Conservation (phyloP, 2,888 invertebrate genomes). For the Abrostola triplasia region DNA sequence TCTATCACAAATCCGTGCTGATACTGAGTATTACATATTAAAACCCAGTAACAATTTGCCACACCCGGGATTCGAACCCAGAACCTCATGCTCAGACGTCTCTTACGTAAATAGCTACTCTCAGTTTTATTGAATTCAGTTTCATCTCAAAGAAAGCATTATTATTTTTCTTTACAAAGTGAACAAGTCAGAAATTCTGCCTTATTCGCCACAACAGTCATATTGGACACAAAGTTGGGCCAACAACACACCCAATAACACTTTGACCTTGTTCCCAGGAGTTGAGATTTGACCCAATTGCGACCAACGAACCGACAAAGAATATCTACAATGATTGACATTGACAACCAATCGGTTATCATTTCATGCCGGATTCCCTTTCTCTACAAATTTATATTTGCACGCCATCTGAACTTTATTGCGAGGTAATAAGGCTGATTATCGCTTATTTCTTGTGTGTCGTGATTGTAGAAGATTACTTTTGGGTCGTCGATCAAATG, state of each 20-base stretch:
- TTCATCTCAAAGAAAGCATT: too few species aligned
- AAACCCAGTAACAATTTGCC: too few species aligned
- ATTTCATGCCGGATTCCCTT: conserved; percentile 44
- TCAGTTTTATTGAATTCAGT: too few species aligned
- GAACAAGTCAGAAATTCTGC: background rate
- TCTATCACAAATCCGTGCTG: too few species aligned
- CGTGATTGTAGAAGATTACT: conserved; percentile 44
- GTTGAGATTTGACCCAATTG: conserved; percentile 53
- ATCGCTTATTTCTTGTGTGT: conserved; percentile 19
- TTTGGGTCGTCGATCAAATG: conserved; percentile 67
- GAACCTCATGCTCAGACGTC: too few species aligned
- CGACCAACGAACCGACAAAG: conserved; percentile 45
- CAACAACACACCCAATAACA: conserved; percentile 24
- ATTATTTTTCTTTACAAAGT: background rate
- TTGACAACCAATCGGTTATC: conserved; percentile 64
- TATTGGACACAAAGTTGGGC: conserved; percentile 32
- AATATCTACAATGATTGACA: conserved; percentile 58
- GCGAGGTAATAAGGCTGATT: conserved; percentile 5
- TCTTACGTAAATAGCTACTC: too few species aligned
- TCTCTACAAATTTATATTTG: conserved; percentile 31
- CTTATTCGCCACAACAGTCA: background rate
- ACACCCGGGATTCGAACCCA: too few species aligned
- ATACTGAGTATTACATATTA: too few species aligned
- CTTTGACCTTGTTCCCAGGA: conserved; percentile 31
- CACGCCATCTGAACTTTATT: conserved; percentile 16